Base-by-base conservation (phyloP, 1,140 invertebrate genomes). In the Drosophila serrata region DNA sequence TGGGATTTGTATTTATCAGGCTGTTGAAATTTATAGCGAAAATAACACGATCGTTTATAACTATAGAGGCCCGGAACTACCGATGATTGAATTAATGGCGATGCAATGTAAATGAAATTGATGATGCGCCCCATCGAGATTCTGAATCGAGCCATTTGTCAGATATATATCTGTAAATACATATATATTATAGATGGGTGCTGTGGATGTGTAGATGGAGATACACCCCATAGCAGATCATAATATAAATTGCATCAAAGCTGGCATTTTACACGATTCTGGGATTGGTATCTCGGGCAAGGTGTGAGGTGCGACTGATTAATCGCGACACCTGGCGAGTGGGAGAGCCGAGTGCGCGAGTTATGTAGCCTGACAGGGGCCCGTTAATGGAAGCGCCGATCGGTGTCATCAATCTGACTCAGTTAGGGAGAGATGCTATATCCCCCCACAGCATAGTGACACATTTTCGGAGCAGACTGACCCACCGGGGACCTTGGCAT, bases 261-360 rank as follows among this genome's bases (percentile, higher is more conserved):
- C 84, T 87, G 84, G 77, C 84, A 87, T 87, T 87, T 87, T 87
- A 87, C 84, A 88, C 76, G 82, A 84, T 87, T 90, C 46, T 74
- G 77, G 84, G 80, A 80, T 86, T 87, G 84, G 82, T 80, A 56
- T 58, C 37, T 19, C 55, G 37, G 40, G 55, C 27, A 40, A 24
- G 22, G 48, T 60, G 59, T 22, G 70, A 53, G 60, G 49, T 51
- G 43, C 65, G 61, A 82, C 69, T 69, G 79, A 85, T 85, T 85
- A 86, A 85, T 85, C 67, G 82, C 82, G 55, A 76, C 81, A 85
- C 81, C 62, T 87, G 60, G 55, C n/a, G 57, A 68, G 84, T 88
- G 80, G 85, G 80, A 68, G 84, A 69, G 57, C 51, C 58, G 17
- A 22, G 12, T n/a, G 22, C 55, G 39, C 17, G 45, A 49, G 61